Evolutionary conservation across 2,797 vertebrate genomes (phyloP).

Genomic region (Gallinago stenura): DNA sequence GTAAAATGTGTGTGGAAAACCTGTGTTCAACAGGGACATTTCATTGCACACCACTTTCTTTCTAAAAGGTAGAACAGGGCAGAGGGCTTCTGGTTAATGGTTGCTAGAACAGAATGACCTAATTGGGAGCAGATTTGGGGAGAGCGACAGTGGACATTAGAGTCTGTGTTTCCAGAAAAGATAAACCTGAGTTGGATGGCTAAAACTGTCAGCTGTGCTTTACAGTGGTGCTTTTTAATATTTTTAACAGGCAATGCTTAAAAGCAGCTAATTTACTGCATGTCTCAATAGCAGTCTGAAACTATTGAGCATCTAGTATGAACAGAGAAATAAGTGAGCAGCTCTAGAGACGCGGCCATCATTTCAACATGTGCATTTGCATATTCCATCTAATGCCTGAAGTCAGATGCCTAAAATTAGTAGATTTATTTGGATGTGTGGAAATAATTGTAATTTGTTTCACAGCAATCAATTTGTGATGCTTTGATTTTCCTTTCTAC

Average conservation of each 20-base stretch:
- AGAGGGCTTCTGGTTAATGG: background rate
- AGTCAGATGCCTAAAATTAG: conserved; percentile 73
- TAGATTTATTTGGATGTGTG: conserved; percentile 73
- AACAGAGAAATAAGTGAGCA: conserved; percentile 36
- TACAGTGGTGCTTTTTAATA: conserved; percentile 54
- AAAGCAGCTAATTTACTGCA: conserved; percentile 58
- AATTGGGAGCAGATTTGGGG: conserved; percentile 66
- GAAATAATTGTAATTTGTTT: conserved; percentile 77
- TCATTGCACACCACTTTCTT: background rate
- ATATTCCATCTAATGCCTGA: conserved; percentile 63
- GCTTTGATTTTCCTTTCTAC: conserved; percentile 69
- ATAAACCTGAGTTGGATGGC: background rate
- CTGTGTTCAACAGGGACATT: conserved; percentile 28
- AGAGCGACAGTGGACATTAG: conserved; percentile 19
- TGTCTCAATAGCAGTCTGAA: conserved; percentile 15
- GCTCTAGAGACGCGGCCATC: conserved; percentile 31
- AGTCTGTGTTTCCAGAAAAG: conserved; percentile 39
- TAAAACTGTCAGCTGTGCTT: conserved; percentile 63
- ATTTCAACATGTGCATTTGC: conserved; percentile 60
- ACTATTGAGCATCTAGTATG: conserved; percentile 9
- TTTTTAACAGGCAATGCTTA: conserved; percentile 59
- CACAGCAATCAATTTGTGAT: conserved; percentile 75
- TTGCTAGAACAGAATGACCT: conserved; percentile 62
- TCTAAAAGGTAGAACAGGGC: background rate
- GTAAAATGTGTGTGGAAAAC: conserved; percentile 52